A percentile compares a stretch with the other conserved stretches of the same genome.
Evolutionary conservation across 2,797 vertebrate genomes (phyloP).

Genomic region (Crypturellus tataupa): DNA sequence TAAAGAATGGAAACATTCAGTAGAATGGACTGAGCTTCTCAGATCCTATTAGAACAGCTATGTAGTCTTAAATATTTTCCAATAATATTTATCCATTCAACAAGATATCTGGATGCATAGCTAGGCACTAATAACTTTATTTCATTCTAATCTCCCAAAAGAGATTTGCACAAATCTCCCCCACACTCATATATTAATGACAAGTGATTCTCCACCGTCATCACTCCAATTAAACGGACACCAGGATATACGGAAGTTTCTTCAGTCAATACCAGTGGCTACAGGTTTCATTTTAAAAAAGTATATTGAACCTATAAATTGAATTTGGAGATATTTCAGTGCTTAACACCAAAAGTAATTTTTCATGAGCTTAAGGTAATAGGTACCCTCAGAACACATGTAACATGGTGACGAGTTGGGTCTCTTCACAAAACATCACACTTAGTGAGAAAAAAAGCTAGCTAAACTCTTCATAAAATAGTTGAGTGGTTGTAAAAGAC

Average conservation of each 20-base stretch:
- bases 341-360: background rate
- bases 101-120: background rate
- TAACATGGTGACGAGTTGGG: rapidly evolving
- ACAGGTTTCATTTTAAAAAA: background rate
- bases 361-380: background rate
- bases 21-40: background rate
- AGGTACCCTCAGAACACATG: rapidly evolving
- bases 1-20: background rate
- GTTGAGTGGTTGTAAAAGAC: background rate
- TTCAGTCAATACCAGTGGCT: background rate
- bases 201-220: background rate
- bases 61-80: background rate
- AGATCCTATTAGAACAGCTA: background rate
- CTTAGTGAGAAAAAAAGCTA: rapidly evolving
- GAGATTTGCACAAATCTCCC: background rate
- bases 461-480: background rate
- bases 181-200: background rate
- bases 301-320: background rate
- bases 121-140: background rate
- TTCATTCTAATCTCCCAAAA: background rate
- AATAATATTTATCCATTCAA: background rate
- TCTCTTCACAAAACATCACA: background rate
- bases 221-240: background rate
- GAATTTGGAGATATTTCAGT: background rate
- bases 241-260: background rate